Evolutionary conservation across 2,113 vertebrate species (phyloP).

Genomic region (Bujurquina vittata): DNA sequence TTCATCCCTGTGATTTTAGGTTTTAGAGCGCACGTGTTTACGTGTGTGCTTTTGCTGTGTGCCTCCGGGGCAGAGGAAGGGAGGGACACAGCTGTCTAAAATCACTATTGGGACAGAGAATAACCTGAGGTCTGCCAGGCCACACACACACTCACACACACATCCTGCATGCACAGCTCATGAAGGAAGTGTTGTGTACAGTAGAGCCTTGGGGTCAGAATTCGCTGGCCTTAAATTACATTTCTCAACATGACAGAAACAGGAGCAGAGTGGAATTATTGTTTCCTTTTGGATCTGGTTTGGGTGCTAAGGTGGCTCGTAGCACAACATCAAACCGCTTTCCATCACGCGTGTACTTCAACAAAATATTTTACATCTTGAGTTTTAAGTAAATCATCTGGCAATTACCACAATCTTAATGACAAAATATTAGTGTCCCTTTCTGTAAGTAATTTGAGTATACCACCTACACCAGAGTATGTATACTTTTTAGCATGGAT

Average conservation of each 20-base stretch:
- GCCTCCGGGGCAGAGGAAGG: slow-evolving; percentile 57
- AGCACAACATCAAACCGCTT: slow-evolving; percentile 35
- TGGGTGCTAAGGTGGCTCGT: slow-evolving; percentile 69
- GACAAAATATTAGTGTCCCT: too few species aligned
- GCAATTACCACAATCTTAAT: too few species aligned
- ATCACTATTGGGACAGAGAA: slow-evolving; percentile 65
- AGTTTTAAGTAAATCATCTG: not conserved
- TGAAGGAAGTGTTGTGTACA: slow-evolving; percentile 43
- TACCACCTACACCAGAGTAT: too few species aligned
- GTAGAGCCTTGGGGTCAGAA: slow-evolving; percentile 76
- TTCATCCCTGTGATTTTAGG: slow-evolving; percentile 27
- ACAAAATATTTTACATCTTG: not conserved
- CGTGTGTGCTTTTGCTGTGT: not conserved
- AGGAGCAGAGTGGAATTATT: slow-evolving; percentile 77
- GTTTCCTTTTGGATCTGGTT: slow-evolving; percentile 77
- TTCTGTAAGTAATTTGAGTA: too few species aligned
- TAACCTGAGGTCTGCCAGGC: slow-evolving; percentile 68
- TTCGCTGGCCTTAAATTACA: slow-evolving; percentile 81
- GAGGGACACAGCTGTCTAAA: slow-evolving; percentile 73
- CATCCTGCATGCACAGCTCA: slow-evolving; percentile 14
- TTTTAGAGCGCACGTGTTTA: slow-evolving; percentile 24
- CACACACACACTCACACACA: slow-evolving; percentile 15
- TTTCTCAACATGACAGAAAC: slow-evolving; percentile 79
- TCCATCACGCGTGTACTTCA: slow-evolving; percentile 14
- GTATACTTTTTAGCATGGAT: too few species aligned